A percentile compares a stretch with the other conserved stretches of the same genome.
Evolutionary conservation across 2,888 invertebrate species (phyloP).

Genomic region (Sesamia inferens): DNA sequence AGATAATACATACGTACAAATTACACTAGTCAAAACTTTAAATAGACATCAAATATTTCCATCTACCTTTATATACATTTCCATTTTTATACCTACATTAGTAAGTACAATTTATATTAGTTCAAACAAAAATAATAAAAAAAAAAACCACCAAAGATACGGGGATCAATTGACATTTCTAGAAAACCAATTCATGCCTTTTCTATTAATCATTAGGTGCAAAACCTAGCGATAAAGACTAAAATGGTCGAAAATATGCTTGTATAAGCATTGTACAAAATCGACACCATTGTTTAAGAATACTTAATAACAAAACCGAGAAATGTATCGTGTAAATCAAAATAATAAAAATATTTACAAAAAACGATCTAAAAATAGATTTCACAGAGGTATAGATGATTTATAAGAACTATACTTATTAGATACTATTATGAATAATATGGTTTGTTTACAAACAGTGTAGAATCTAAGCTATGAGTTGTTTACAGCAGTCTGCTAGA

Average conservation of each 20-base stretch:
- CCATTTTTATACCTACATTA: constrained; percentile 32
- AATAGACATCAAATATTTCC: constrained; percentile 57
- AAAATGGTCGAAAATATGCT: constrained; percentile 4
- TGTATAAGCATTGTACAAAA: neutral
- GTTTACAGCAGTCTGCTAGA: constrained; percentile 43
- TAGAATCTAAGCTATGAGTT: constrained; percentile 41
- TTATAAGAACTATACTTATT: constrained; percentile 23
- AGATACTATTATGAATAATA: constrained; percentile 20
- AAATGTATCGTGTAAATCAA: neutral
- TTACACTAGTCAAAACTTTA: constrained; percentile 52
- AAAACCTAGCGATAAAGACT: constrained; percentile 6
- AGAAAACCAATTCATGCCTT: neutral
- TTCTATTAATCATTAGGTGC: neutral
- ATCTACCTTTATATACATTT: constrained; percentile 45
- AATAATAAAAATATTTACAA: constrained; percentile 52
- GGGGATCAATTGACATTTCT: constrained; percentile 10
- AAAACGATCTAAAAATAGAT: constrained; percentile 63
- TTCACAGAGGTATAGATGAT: constrained; percentile 45
- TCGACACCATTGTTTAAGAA: neutral
- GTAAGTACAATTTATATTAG: constrained; percentile 43
- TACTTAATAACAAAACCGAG: constrained; percentile 4
- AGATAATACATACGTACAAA: constrained; percentile 41
- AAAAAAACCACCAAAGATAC: neutral
- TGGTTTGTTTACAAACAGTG: constrained; percentile 47
- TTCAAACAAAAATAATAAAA: constrained; percentile 16